Conservation (phyloP, 1,140 invertebrate species). For the Neodiprion pinetum region DNA sequence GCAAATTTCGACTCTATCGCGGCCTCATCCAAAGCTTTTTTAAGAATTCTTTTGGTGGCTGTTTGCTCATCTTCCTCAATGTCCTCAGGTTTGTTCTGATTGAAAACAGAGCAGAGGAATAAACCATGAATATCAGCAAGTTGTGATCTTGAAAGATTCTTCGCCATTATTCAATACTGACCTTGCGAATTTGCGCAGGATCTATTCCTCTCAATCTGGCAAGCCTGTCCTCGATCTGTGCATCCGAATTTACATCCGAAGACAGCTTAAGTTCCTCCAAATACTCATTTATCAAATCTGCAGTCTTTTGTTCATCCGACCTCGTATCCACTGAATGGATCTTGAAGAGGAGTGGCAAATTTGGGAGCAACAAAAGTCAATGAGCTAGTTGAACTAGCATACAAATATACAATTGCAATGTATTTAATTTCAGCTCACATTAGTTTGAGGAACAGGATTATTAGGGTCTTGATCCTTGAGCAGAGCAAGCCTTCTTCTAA, state of each 20-base stretch:
- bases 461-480: constrained; percentile 48
- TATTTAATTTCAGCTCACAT: constrained; percentile 31
- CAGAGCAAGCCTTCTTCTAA: constrained; percentile 50
- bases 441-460: constrained; percentile 24
- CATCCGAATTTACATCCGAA: constrained; percentile 26
- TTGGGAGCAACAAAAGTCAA: constrained; percentile 9
- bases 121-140: background rate
- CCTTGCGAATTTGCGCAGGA: constrained; percentile 31
- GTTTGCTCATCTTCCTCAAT: constrained; percentile 42
- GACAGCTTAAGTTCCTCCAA: constrained; percentile 43
- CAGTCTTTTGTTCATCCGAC: constrained; percentile 50
- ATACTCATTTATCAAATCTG: constrained; percentile 54
- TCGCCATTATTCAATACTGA: background rate
- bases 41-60: constrained; percentile 46
- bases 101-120: constrained; percentile 5
- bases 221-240: constrained; percentile 42
- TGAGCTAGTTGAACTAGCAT: constrained; percentile 6
- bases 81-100: constrained; percentile 17
- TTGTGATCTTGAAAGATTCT: background rate
- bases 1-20: constrained; percentile 44
- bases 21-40: constrained; percentile 49
- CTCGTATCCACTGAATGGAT: constrained; percentile 47
- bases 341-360: constrained; percentile 28
- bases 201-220: constrained; percentile 40
- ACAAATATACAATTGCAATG: constrained; percentile 23